Evolutionary conservation across 2,888 invertebrate species (phyloP), one percentile per base, ranked within the genome.

Genomic region (Octonoba sinensis): DNA sequence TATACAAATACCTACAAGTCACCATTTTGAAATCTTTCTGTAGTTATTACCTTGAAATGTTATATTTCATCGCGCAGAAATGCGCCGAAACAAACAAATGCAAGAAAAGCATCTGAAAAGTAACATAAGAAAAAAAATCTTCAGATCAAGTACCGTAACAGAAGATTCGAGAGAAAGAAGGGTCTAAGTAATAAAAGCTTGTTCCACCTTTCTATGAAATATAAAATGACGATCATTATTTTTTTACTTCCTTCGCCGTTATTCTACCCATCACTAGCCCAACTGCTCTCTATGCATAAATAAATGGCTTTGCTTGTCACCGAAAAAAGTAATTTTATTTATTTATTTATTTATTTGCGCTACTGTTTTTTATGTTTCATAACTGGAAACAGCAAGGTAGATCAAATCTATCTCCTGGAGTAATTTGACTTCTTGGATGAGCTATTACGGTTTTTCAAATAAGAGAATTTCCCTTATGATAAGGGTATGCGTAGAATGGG

Each of bases 231-330:
- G 24, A 24, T 65, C 65, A 24, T 65, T 67, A 67, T 67, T 67
- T 20, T 56, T 67, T n/a, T 44, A 16, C 36, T 56, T 56, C 56
- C 67, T 56, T 56, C 11, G 12, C 3, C 20, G 1, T 18, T 44
- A 62, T 11, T 18, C 16, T 65, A 49, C 20, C 47, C 49, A 47
- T 49, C 47, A 65, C 49, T 49, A 20, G 49, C 65, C 49, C 16
- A 46, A 20, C 44, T 3, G 12, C 46, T 44, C 15, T 60, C 44
- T n/a, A 64, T 67, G 49, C 24, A 62, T 77, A 54, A 78, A 72
- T 72, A 79, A 72, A 78, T 79, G 78, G 54, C 65, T 59, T 44
- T 46, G 56, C 60, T 65, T 72, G 65, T 77, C 71, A 70, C 64
- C 77, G 59, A 59, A 27, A 54, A 51, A 46, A 59, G 36, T 54